Conservation (phyloP, 2,888 invertebrate species). For the Brachypterus glaber region DNA sequence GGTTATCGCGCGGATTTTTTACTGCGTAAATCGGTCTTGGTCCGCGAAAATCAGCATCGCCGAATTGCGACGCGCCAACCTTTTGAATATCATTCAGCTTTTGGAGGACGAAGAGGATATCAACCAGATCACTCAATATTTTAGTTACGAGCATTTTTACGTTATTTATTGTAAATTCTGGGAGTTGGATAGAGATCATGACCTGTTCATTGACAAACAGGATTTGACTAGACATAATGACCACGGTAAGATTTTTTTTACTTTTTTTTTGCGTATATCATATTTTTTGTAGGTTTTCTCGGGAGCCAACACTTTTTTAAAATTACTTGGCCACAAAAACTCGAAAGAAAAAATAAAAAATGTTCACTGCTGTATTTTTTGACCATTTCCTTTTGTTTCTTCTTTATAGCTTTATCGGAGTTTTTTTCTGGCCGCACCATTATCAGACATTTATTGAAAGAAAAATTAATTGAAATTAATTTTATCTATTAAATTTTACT, state of each 20-base stretch:
- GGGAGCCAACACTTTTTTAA: no score
- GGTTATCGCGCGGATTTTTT: slow-evolving; percentile 95
- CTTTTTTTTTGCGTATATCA: no score
- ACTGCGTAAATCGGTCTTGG: slow-evolving; percentile 89
- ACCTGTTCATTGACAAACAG: slow-evolving; percentile 87
- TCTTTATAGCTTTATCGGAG: no score
- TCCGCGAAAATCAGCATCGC: slow-evolving; percentile 81
- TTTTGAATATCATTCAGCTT: slow-evolving; percentile 70
- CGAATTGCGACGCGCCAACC: slow-evolving; percentile 85
- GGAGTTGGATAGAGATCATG: slow-evolving; percentile 98
- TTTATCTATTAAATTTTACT: no score
- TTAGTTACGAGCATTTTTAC: slow-evolving; percentile 99
- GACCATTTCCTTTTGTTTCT: no score
- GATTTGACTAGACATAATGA: slow-evolving; percentile 94
- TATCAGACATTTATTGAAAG: no score
- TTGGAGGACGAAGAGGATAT: slow-evolving; percentile 96
- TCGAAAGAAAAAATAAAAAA: no score
- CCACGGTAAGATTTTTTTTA: slow-evolving; percentile 57
- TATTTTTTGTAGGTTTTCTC: no score
- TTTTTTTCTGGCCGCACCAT: no score
- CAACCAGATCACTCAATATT: slow-evolving; percentile 82
- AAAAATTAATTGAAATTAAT: no score
- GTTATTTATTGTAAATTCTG: slow-evolving; percentile 99
- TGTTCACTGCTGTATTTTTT: no score
- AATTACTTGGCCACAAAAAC: no score